Base-by-base conservation (phyloP, 1,140 invertebrate species). In the Uloborus diversus region DNA sequence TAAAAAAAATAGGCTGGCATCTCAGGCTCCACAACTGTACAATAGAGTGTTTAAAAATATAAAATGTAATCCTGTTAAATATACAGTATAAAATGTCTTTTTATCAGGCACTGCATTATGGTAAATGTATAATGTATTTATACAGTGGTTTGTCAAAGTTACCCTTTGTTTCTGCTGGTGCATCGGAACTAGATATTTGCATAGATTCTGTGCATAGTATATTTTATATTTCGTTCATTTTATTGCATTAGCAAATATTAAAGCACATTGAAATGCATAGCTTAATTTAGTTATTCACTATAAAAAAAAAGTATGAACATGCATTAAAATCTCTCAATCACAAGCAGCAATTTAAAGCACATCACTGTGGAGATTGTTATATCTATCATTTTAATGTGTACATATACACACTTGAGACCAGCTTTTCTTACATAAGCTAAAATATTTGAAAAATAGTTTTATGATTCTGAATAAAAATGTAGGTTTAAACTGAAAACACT, bases 31-130 rank as follows among this genome's bases (percentile, higher is more conserved):
- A 37, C 61, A 76, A 61, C 61, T 76, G 61, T 76, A 76, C 73
- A 76, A 56, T 76, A 76, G 70, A 30, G 42, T 73, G 33, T 42
- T 76, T 65, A 76, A 76, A 76, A 76, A 76, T 76, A 76, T 76
- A 76, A 76, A 76, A 76, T 53, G 59, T 64, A 33, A 30, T 75
- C 61, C 62, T 65, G 73, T 65, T 65, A 57, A 76, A 76, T 76
- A 76, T 76, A 76, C 73, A 76, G 61, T 76, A 76, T 76, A 76
- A 76, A 76, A 76, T 30, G 62, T 65, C 42, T 71, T 59, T 49
- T 76, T 28, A 35, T 65, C 42, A 76, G 73, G 73, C 73, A 76
- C 73, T 76, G 73, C 53, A 61, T 76, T 76, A 64, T 37, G 56
- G 47, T 76, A 56, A 59, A 56, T 64, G 42, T 35, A 76, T 32